Base-by-base conservation (phyloP, 1,140 invertebrate species). In the Hycleus cichorii region DNA sequence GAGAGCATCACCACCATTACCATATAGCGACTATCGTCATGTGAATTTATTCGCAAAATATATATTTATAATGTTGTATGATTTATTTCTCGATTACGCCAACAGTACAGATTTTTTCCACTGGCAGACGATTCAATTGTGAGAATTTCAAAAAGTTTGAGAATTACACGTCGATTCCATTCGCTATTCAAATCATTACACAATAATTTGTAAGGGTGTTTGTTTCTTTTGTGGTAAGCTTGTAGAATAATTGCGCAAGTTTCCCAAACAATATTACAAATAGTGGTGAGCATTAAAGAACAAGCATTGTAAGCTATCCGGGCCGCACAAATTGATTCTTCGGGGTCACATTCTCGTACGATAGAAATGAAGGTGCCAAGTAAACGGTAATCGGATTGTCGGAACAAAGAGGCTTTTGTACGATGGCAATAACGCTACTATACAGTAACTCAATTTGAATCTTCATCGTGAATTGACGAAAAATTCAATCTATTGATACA, bases 311-410 rank as follows among this genome's bases (percentile, higher is more conserved):
- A 47, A 49, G 46, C 32, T 7, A 32, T 32, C 32, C 45, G 25
- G 43, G 39, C 26, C 57, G 32, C 40, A 39, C 49, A 58, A 58
- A 58, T 52, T 58, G 57, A 58, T 58, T 58, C 57, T 45, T 47
- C 9, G 4, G 18, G 48, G 47, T 52, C 38, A 39, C 38, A 59
- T 51, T 59, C 53, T 59, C 45, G 56, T 45, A 11, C 39, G 40
- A 45, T 3, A 38, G 26, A 54, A 47, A 44, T n/a, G 38, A 39
- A 54, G 57, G 50, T 59, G 50, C 39, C 42, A 58, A 58, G 50
- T 46, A 59, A 50, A 45, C 50, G 38, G 50, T 59, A 59, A 59
- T 59, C 57, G 57, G 57, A 59, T 59, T 59, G 49, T 55, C 44
- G 44, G 42, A 51, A 48, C 57, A 53, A 53, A 59, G 48, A 47